These are phyloP conservation scores for Gallinago jamesoni DNA, from an alignment of 2,113 vertebrate species.

Conservation along the genomic window DNA sequence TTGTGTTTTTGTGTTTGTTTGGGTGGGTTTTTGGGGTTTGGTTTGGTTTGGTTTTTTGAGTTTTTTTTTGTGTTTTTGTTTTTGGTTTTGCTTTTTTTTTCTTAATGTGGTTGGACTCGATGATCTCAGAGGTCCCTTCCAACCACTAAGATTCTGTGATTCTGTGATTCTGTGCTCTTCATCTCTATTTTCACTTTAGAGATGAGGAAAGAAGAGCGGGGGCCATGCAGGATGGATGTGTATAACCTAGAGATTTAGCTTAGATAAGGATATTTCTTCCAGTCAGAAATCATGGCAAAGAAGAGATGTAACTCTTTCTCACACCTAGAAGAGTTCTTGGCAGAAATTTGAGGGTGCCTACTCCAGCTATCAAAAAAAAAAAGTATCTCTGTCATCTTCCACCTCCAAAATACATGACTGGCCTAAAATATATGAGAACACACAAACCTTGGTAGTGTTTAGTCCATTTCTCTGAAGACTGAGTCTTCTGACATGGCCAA, in stretches of 20 bases:
- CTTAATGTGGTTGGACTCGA: too few relatives aligned
- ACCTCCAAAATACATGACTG: neutral
- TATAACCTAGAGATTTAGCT: neutral
- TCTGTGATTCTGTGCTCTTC: neutral
- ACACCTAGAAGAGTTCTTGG: neutral
- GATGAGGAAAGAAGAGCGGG: neutral
- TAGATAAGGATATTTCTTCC: neutral
- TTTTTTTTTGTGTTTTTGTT: too few relatives aligned
- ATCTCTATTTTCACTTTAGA: neutral
- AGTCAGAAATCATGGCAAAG: neutral
- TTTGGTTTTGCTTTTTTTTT: too few relatives aligned
- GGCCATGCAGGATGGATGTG: neutral
- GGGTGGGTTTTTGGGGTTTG: too few relatives aligned
- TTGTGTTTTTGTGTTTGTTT: too few relatives aligned
- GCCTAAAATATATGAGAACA: neutral
- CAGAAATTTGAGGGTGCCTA: neutral
- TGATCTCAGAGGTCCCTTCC: too few relatives aligned
- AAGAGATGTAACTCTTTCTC: neutral
- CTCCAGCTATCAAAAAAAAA: neutral
- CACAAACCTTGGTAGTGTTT: neutral
- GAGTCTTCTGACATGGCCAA: neutral
- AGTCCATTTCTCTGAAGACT: neutral
- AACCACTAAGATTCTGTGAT: too few relatives aligned
- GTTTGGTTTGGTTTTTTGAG: too few relatives aligned
- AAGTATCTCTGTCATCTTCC: neutral